Evolutionary conservation across 2,888 invertebrate species (phyloP).

Genomic region (Platynereis dumerilii): DNA sequence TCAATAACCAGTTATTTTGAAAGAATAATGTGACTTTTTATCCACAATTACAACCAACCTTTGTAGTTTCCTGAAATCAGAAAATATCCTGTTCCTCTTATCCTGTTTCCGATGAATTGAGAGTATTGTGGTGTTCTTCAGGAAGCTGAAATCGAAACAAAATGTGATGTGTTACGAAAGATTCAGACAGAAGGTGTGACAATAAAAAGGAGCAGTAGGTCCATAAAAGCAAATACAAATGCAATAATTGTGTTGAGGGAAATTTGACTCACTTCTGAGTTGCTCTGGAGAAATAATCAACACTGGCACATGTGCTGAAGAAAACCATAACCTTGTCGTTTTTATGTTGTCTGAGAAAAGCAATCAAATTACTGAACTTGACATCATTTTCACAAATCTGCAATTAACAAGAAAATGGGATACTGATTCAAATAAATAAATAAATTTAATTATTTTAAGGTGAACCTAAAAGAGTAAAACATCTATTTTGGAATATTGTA

Average conservation of each 20-base stretch:
- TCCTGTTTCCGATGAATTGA: conserved; percentile 94
- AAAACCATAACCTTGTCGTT: conserved; percentile 78
- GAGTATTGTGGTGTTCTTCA: conserved; percentile 68
- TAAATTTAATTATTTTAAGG: no score
- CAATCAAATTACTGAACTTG: conserved; percentile 80
- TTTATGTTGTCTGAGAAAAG: conserved; percentile 73
- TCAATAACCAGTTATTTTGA: no score
- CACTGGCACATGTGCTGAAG: conserved; percentile 93
- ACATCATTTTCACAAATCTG: conserved; percentile 64
- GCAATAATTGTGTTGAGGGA: no score
- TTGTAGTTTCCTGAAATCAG: conserved; percentile 76
- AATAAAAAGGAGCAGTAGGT: no score
- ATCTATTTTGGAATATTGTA: no score
- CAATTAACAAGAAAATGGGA: neutral
- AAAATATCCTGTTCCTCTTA: conserved; percentile 81
- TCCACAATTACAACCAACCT: conserved; percentile 64
- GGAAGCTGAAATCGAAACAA: conserved; percentile 57
- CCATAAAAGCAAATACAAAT: no score
- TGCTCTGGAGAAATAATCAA: conserved; percentile 86
- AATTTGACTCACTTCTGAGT: conserved; percentile 64
- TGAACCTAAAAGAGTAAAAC: no score
- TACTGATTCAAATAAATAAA: no score
- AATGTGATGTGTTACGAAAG: no score
- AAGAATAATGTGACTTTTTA: no score
- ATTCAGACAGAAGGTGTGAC: no score